Base-by-base conservation (phyloP, 2,888 invertebrate species). In the Laothoe populi region DNA sequence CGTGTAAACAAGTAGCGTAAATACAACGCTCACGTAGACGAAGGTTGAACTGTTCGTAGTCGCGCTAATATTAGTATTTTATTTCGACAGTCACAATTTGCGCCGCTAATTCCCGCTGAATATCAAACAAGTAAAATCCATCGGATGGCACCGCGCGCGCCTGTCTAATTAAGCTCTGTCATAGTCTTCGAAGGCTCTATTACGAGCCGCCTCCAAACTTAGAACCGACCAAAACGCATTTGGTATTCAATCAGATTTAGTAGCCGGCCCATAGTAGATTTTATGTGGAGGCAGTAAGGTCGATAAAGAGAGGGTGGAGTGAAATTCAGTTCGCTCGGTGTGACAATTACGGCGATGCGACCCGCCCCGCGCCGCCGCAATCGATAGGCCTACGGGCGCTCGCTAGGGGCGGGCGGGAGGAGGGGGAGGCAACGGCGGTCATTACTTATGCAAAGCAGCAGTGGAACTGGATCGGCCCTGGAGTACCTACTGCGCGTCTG, bases 331-430 rank as follows among this genome's bases (percentile, higher is more conserved):
- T 87, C 82, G 86, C 85, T 90, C 87, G 83, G 87, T 90, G 92
- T 92, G 92, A 92, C 92, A 92, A 92, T 92, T 92, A 92, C 89
- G 88, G 84, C 88, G 87, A 85, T 88, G 88, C 88, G 87, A 90
- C 89, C 87, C 89, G 89, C 90, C 88, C 91, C 95, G 81, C 95
- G 79, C 94, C 95, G 86, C 90, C 95, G 87, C 95, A 95, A 88
- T 95, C 95, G 72, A 95, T 95, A 79, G 95, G 95, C 71, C 95
- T 95, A 86, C 95, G 94, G 77, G 94, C 93, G 94, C 86, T 92
- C 93, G 57, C 93, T 94, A 94, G 83, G 87, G 69, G 84, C 83
- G 44, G 44, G 19, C 16, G 19, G 19, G 86, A 87, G 69, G 87
- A 87, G 68, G 73, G 66, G 71, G 10, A 70, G 70, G 76, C 66